Conservation (phyloP, 2,797 vertebrate species). For the Ptychadena robeensis region DNA sequence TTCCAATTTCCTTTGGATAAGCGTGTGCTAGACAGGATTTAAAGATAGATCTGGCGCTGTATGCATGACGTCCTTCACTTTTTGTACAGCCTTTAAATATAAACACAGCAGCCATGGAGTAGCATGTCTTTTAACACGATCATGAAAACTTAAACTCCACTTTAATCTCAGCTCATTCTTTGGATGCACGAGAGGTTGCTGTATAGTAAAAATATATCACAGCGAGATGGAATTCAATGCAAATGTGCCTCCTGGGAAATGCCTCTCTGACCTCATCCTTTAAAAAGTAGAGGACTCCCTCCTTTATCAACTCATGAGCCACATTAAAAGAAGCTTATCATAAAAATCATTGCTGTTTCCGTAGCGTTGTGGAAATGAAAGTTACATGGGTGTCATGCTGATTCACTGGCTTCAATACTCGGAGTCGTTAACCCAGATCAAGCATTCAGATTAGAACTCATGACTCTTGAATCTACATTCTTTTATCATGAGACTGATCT, state of each 20-base stretch:
- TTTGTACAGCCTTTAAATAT: constrained; percentile 13
- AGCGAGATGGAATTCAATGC: constrained; percentile 18
- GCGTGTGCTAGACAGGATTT: constrained; percentile 30
- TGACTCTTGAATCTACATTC: too few species aligned
- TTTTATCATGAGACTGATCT: too few species aligned
- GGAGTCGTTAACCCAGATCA: too few species aligned
- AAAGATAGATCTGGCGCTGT: constrained; percentile 34
- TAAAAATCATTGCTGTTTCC: too few species aligned
- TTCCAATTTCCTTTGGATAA: constrained; percentile 43
- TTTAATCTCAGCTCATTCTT: constrained; percentile 26
- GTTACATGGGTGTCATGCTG: too few species aligned
- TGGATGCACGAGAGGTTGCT: background rate
- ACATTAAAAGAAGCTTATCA: too few species aligned
- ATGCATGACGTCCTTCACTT: constrained; percentile 15
- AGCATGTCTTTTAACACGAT: constrained; percentile 45
- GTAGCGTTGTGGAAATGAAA: too few species aligned
- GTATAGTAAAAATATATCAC: constrained; percentile 48
- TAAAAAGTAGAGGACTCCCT: background rate
- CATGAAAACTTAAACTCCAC: constrained; percentile 24
- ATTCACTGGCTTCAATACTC: too few species aligned
- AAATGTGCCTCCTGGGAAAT: constrained; percentile 3
- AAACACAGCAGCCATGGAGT: constrained; percentile 22
- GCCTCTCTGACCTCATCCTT: background rate
- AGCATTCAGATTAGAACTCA: too few species aligned
- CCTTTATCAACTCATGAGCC: background rate